These are phyloP conservation scores for Sycobia sp. DNA, from an alignment of 1,140 invertebrate species.

Conservation along the genomic window DNA sequence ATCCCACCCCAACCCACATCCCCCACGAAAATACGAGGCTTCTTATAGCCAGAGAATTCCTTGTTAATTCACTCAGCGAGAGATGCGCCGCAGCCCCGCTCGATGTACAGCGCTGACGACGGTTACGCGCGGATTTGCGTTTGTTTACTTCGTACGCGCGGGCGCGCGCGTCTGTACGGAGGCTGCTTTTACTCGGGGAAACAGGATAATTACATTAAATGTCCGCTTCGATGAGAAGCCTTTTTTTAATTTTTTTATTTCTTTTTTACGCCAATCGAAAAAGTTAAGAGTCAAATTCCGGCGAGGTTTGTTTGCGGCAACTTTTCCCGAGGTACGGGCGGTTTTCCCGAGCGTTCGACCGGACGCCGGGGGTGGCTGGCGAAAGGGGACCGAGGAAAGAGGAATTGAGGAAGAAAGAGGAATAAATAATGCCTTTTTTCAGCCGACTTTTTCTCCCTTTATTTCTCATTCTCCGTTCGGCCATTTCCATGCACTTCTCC, in stretches of 20 bases:
- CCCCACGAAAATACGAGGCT: conserved; percentile 17
- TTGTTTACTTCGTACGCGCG: conserved; percentile 4
- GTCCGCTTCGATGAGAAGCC: too few species aligned
- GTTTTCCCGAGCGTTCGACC: conserved; percentile 14
- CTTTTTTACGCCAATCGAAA: conserved; percentile 11
- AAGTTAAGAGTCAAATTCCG: conserved; percentile 30
- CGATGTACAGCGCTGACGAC: too few species aligned
- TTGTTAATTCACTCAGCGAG: conserved; percentile 36
- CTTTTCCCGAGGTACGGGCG: conserved; percentile 17
- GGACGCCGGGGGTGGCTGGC: too few species aligned
- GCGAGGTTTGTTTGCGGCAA: conserved; percentile 20
- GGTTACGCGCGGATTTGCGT: conserved; percentile 22
- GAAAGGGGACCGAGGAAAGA: conserved; percentile 16
- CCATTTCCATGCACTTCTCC: conserved; percentile 33
- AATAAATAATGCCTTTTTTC: conserved; percentile 18
- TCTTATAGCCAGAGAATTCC: background rate
- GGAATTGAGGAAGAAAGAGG: background rate
- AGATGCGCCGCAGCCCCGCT: background rate
- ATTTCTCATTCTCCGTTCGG: conserved; percentile 28
- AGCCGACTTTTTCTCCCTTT: conserved; percentile 15
- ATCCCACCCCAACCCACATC: too few species aligned
- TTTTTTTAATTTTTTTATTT: too few species aligned
- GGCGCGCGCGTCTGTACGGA: too few species aligned
- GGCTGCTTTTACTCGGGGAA: conserved; percentile 4
- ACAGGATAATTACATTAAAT: conserved; percentile 24